Percentiles rank a stretch among this genome's conserved stretches.
These are phyloP conservation scores for Orestias chungarensis DNA, from an alignment of 2,797 vertebrate genomes.

Conservation along the genomic window DNA sequence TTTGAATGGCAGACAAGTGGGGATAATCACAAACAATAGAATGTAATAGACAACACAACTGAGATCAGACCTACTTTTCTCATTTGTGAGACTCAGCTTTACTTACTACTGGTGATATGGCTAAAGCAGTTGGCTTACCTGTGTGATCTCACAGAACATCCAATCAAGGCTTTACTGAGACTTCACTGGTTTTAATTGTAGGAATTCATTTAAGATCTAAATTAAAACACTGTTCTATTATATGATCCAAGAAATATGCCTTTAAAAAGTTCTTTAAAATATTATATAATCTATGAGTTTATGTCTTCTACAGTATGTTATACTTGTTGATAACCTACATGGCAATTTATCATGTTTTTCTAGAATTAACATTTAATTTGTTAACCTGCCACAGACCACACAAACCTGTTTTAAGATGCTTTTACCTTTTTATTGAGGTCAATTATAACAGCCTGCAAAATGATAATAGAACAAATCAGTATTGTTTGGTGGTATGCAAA, in stretches of 20 bases:
- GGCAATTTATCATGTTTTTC: too few species aligned
- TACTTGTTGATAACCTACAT: too few species aligned
- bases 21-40: slow-evolving; percentile 70
- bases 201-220: slow-evolving; percentile 23
- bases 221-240: slow-evolving; percentile 38
- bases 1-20: slow-evolving; percentile 71
- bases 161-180: slow-evolving; percentile 20
- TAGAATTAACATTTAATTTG: too few species aligned
- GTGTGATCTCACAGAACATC: slow-evolving; percentile 20
- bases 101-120: slow-evolving; percentile 15
- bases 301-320: too few species aligned
- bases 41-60: slow-evolving; percentile 50
- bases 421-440: slow-evolving; percentile 60
- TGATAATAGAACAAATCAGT: slow-evolving; percentile 30
- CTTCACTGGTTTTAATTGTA: slow-evolving; percentile 10
- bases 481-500: neutral
- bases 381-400: slow-evolving; percentile 60
- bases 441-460: slow-evolving; percentile 44
- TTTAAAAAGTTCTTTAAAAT: slow-evolving; percentile 28
- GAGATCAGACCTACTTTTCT: slow-evolving; percentile 51
- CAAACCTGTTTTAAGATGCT: slow-evolving; percentile 58
- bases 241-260: slow-evolving; percentile 43
- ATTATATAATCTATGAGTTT: slow-evolving; percentile 16
- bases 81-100: slow-evolving; percentile 55
- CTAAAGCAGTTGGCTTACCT: slow-evolving; percentile 28